Evolutionary conservation across 2,888 invertebrate genomes (phyloP).

Genomic region (Galeopsomyia nigrocyanea): DNA sequence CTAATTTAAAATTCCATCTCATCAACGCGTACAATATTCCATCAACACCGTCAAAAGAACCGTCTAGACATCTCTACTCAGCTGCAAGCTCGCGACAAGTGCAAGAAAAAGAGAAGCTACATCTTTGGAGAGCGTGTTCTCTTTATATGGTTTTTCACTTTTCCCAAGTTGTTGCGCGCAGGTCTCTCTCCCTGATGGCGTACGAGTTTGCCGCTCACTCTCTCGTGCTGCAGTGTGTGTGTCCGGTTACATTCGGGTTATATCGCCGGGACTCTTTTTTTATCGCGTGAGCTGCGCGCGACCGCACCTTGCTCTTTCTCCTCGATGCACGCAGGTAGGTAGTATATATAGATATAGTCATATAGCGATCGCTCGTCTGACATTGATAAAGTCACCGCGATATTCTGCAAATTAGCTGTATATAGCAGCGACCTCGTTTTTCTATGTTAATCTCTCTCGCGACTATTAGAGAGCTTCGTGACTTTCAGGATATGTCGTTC

Average conservation of each 20-base stretch:
- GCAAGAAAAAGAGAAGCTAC: too few species aligned
- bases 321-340: constrained; percentile 27
- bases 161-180: constrained; percentile 14
- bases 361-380: constrained; percentile 26
- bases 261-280: constrained; percentile 51
- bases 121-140: neutral
- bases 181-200: constrained; percentile 31
- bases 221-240: constrained; percentile 48
- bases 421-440: constrained; percentile 39
- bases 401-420: neutral
- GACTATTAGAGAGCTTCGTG: neutral
- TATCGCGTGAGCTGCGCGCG: constrained; percentile 18
- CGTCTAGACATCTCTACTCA: too few species aligned
- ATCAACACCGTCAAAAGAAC: too few species aligned
- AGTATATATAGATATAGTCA: constrained; percentile 33
- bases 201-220: constrained; percentile 43
- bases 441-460: constrained; percentile 24
- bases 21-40: too few species aligned
- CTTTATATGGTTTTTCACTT: constrained; percentile 33
- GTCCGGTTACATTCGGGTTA: constrained; percentile 61
- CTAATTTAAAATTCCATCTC: too few species aligned
- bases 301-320: constrained; percentile 52
- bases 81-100: too few species aligned
- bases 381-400: constrained; percentile 35
- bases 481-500: too few species aligned